Percentiles rank a stretch among this genome's conserved stretches.
phyloP scores from a whole-genome alignment of 2,113 vertebrate genomes.

The Formicarius rufipectus region DNA sequence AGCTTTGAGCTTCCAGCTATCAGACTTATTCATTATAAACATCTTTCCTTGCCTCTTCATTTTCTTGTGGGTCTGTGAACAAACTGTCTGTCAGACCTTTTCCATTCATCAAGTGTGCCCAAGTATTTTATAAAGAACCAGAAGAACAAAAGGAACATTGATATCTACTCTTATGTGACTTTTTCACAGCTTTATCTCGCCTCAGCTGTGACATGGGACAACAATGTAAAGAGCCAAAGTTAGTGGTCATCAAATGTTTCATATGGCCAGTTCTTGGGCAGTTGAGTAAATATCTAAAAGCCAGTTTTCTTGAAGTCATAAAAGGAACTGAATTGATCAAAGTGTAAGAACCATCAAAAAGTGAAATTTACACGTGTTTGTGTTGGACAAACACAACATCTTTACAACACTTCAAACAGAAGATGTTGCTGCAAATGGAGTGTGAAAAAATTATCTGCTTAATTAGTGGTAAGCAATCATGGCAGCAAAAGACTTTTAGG shows the following conservation, averaged over 20 bases:
- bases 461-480: conserved; percentile 63
- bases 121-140: neutral
- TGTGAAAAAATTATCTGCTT: conserved; percentile 58
- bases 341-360: conserved; percentile 56
- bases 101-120: neutral
- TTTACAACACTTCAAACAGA: conserved; percentile 64
- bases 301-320: conserved; percentile 21
- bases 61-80: neutral
- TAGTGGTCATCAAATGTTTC: neutral
- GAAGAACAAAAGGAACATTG: neutral
- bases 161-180: neutral
- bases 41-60: neutral
- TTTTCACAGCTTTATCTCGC: neutral
- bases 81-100: neutral
- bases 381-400: conserved; percentile 50
- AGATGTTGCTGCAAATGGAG: conserved; percentile 63
- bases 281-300: neutral
- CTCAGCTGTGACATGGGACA: neutral
- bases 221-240: neutral
- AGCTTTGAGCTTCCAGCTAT: neutral
- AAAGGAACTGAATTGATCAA: conserved; percentile 53
- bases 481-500: conserved; percentile 39
- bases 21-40: neutral
- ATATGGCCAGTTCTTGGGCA: neutral
- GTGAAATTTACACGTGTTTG: conserved; percentile 56